These are phyloP conservation scores for Solenopsis invicta DNA, from an alignment of 1,140 invertebrate genomes.

Conservation along the genomic window DNA sequence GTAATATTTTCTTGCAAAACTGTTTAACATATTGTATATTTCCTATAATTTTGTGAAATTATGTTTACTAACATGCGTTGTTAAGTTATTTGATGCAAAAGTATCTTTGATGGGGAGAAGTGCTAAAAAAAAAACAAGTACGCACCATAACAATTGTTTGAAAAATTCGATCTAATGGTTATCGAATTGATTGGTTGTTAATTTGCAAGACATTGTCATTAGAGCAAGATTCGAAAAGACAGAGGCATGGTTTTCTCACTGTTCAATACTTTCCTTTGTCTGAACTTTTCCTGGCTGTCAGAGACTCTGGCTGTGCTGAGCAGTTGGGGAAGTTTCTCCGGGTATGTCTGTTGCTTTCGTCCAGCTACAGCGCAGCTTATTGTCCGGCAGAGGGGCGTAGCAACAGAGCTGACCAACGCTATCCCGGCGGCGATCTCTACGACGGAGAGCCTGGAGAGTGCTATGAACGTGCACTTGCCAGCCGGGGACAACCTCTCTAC, in stretches of 20 bases:
- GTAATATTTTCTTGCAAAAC: background rate
- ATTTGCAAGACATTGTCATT: slow-evolving; percentile 3
- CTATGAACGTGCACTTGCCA: slow-evolving; percentile 83
- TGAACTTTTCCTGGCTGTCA: slow-evolving; percentile 83
- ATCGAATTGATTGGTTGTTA: slow-evolving; percentile 5
- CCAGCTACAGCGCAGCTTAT: slow-evolving; percentile 86
- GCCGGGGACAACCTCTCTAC: slow-evolving; percentile 84
- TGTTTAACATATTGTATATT: background rate
- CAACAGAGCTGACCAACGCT: slow-evolving; percentile 84
- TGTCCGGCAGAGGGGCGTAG: slow-evolving; percentile 86
- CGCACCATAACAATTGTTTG: background rate
- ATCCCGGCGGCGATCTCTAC: slow-evolving; percentile 83
- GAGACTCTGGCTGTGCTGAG: slow-evolving; percentile 81
- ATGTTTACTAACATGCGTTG: background rate
- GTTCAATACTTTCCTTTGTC: slow-evolving; percentile 77
- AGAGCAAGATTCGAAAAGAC: slow-evolving; percentile 63
- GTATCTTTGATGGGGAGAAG: background rate
- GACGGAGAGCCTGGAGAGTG: slow-evolving; percentile 81
- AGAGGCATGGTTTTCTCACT: slow-evolving; percentile 80
- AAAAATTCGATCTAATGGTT: background rate
- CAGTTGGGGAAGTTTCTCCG: slow-evolving; percentile 82
- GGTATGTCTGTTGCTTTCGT: slow-evolving; percentile 86
- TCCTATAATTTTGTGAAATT: background rate
- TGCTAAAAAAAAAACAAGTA: background rate
- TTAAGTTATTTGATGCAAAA: background rate